Base-by-base conservation (phyloP, 1,140 invertebrate genomes). In the Melanaphis sacchari region DNA sequence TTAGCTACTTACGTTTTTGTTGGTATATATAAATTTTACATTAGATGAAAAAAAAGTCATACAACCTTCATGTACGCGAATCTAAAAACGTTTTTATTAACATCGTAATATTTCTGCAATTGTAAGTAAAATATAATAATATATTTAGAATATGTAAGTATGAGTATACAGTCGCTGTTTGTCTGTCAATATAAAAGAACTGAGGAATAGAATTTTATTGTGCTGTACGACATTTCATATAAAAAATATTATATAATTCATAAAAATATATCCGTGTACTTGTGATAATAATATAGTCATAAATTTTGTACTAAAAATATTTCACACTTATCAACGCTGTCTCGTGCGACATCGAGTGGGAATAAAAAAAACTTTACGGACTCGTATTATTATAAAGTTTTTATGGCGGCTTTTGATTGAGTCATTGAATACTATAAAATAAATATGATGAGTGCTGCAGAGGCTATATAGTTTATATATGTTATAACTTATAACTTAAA, bases 271-370 rank as follows among this genome's bases (percentile, higher is more conserved):
- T 66, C 31, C 11, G 59, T 18, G 59, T 21, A 76, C 5, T 76
- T 15, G 59, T n/a, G 31, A 76, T n/a, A 66, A 11, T 66, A n/a
- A n/a, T 66, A n/a, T 66, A 66, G 59, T 6, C 59, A 76, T 76
- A 76, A 76, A 31, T 76, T 76, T n/a, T n/a, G n/a, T 36, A 76
- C 59, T 76, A 76, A 76, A 76, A 76, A 76, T n/a, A 76, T 76
- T 76, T 76, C 59, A 76, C 59, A n/a, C 31, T n/a, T n/a, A 76
- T n/a, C 59, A 18, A n/a, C 31, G 59, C 15, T 76, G 59, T 76
- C 52, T 1, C 11, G 31, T 3, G 54, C 26, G 24, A 66, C 54
- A 59, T 66, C 59, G 18, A 76, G 31, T n/a, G 59, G 31, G n/a
- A 76, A 76, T n/a, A 66, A 76, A 76, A n/a, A 76, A 59, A 59